These are phyloP conservation scores for Toxotes chatareus DNA, from an alignment of 2,113 vertebrate species.

Conservation along the genomic window DNA sequence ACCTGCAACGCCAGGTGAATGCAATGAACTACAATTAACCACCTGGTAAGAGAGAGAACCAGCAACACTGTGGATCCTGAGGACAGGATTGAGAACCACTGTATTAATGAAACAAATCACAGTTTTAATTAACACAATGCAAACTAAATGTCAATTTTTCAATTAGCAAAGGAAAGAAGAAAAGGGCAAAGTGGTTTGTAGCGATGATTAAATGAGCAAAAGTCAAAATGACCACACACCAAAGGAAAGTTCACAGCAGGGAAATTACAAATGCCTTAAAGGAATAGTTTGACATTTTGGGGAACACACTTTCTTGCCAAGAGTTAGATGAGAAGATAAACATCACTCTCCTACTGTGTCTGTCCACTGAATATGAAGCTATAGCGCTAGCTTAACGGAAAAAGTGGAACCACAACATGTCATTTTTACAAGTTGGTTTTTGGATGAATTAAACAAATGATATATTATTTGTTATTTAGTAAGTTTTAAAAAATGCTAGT, in stretches of 20 bases:
- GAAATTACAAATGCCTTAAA: neutral
- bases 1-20: conserved; percentile 43
- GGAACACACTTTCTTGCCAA: neutral
- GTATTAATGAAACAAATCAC: conserved; percentile 50
- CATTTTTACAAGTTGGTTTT: neutral
- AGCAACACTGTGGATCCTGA: conserved; percentile 17
- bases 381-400: neutral
- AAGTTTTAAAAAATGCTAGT: neutral
- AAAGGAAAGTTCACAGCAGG: neutral
- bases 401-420: neutral
- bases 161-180: conserved; percentile 43
- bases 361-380: neutral
- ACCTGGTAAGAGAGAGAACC: conserved; percentile 37
- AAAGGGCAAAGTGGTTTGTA: conserved; percentile 48
- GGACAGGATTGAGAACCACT: conserved; percentile 3
- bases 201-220: conserved; percentile 30
- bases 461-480: neutral
- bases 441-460: neutral
- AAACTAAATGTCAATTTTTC: conserved; percentile 49
- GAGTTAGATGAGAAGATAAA: neutral
- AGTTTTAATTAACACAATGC: conserved; percentile 39
- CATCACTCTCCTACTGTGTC: neutral
- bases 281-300: neutral
- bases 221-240: conserved; percentile 8
- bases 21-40: conserved; percentile 48